Base-by-base conservation (phyloP, 2,113 vertebrate species). In the Hoplias malabaricus region DNA sequence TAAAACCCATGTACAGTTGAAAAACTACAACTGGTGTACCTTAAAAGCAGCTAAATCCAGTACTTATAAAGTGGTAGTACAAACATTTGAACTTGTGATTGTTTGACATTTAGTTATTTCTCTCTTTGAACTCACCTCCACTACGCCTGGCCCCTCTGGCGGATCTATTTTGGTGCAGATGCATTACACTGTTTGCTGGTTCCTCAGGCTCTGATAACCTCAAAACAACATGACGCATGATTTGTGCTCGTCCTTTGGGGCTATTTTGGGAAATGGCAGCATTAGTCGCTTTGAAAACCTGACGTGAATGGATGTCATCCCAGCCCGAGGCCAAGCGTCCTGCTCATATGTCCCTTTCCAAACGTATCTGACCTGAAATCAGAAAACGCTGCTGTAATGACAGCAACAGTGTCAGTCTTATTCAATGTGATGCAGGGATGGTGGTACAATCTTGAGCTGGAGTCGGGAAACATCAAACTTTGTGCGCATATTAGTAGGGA, bases 161-260 rank as follows among this genome's bases (percentile, higher is more conserved):
- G 54, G n/a, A 16, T n/a, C 10, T 46, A 7, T 29, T 27, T 54
- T 56, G 13, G 7, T 10, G 10, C 65, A 16, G 11, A 57, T 43
- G 16, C 12, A 29, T 36, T 50, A 9, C 27, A 31, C 2, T 27
- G 36, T 50, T 74, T 74, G 9, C 25, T 19, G 68, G 48, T 40
- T 62, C 43, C 31, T 50, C 31, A 25, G 72, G 72, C 13, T 53
- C 19, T 65, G 23, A 11, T 29, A 69, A 62, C 65, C 57, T 69
- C 36, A 27, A 69, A 61, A 13, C 78, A 75, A 62, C 43, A 42
- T 9, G 38, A 42, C 21, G 13, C 33, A 63, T 69, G 72, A 40
- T 69, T 36, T 43, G 66, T 54, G 42, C 27, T 62, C 9, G 25
- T 43, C 46, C 27, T 43, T 34, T 77, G 38, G 14, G 46, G n/a